Evolutionary conservation across 2,888 invertebrate genomes (phyloP).

Genomic region (Trachelus troglodyta): DNA sequence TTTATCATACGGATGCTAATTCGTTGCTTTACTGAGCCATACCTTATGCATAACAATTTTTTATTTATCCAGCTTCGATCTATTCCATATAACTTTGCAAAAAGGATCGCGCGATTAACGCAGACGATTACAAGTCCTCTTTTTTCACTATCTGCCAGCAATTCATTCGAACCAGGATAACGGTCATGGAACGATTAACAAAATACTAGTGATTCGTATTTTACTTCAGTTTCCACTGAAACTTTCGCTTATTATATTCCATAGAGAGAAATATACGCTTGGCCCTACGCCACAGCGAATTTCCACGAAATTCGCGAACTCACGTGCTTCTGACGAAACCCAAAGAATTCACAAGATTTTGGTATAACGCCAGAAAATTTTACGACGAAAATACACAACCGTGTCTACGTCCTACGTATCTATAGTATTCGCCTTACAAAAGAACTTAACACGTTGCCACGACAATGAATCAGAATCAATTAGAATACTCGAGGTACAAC

Average conservation of each 20-base stretch:
- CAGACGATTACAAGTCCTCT: neutral
- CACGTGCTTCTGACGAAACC: conserved; percentile 45
- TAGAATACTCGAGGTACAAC: neutral
- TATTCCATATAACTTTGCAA: neutral
- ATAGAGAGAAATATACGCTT: neutral
- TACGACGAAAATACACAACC: conserved; percentile 39
- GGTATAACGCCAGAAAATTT: conserved; percentile 44
- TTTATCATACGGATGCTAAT: neutral
- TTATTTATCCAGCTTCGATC: neutral
- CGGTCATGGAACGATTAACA: neutral
- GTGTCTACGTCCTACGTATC: neutral
- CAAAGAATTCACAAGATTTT: conserved; percentile 37
- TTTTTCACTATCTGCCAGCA: neutral
- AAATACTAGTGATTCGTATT: neutral
- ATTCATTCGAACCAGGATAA: neutral
- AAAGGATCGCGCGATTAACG: neutral
- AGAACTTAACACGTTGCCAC: neutral
- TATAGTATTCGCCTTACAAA: neutral
- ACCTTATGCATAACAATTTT: neutral
- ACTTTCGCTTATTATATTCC: neutral
- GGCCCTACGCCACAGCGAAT: conserved; percentile 8
- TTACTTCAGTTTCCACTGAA: no score
- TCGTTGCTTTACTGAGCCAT: neutral
- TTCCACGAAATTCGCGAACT: conserved; percentile 21
- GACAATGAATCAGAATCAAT: neutral